Conservation (phyloP, 2,113 vertebrate genomes). For the Notarius lentiginosus region DNA sequence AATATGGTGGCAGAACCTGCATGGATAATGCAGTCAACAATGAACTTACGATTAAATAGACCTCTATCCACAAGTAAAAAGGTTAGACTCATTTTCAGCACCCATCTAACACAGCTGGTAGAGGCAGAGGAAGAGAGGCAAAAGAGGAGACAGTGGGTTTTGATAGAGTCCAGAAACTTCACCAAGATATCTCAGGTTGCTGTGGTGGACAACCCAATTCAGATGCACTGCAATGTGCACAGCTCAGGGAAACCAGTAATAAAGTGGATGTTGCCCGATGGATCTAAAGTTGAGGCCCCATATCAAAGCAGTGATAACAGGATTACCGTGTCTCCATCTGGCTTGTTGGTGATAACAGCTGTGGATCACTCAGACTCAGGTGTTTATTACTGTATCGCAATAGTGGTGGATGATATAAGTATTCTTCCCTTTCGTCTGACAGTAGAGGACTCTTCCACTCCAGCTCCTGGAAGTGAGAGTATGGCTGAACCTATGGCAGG, state of each 20-base stretch:
- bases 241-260: slow-evolving; percentile 75
- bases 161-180: slow-evolving; percentile 71
- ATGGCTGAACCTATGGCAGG: slow-evolving; percentile 60
- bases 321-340: slow-evolving; percentile 73
- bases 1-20: slow-evolving; percentile 72
- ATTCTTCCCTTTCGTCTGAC: slow-evolving; percentile 69
- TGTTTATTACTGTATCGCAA: slow-evolving; percentile 80
- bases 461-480: slow-evolving; percentile 57
- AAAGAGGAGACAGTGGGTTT: slow-evolving; percentile 78
- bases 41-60: slow-evolving; percentile 82
- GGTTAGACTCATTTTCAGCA: slow-evolving; percentile 73
- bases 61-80: slow-evolving; percentile 76
- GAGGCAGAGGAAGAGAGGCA: slow-evolving; percentile 50
- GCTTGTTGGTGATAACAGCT: slow-evolving; percentile 71
- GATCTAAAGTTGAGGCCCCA: slow-evolving; percentile 73
- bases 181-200: slow-evolving; percentile 57
- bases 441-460: slow-evolving; percentile 72
- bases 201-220: slow-evolving; percentile 70
- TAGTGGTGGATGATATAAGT: slow-evolving; percentile 71
- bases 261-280: slow-evolving; percentile 82
- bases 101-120: slow-evolving; percentile 63
- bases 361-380: slow-evolving; percentile 75
- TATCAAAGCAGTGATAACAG: slow-evolving; percentile 62
- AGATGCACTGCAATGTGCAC: slow-evolving; percentile 75
- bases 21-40: slow-evolving; percentile 83